phyloP scores from a whole-genome alignment of 2,888 invertebrate species.

The Spodoptera littoralis region DNA sequence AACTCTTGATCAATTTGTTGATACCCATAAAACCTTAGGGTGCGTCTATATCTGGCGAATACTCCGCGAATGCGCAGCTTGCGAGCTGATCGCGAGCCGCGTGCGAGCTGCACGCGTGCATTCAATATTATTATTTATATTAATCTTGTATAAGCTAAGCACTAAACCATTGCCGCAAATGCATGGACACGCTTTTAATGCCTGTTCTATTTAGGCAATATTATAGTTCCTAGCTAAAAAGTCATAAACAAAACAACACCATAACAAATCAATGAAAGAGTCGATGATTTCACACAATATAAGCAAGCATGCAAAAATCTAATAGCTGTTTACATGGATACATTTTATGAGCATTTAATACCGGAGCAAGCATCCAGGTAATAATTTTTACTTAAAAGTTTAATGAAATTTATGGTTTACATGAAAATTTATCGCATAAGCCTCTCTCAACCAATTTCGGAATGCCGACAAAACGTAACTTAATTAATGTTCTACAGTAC shows the following conservation, averaged over 20 bases:
- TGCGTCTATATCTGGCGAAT: too few relatives aligned
- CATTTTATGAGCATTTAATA: slow-evolving; percentile 48
- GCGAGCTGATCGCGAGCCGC: too few relatives aligned
- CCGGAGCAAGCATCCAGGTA: slow-evolving; percentile 44
- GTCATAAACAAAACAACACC: too few relatives aligned
- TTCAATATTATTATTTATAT: too few relatives aligned
- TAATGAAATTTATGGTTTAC: slow-evolving; percentile 65
- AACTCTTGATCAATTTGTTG: too few relatives aligned
- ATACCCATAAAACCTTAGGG: too few relatives aligned
- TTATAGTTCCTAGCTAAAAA: too few relatives aligned
- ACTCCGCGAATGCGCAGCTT: too few relatives aligned
- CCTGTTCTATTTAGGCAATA: not conserved
- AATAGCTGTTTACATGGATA: slow-evolving; percentile 22
- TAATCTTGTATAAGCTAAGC: too few relatives aligned
- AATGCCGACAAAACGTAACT: slow-evolving; percentile 48
- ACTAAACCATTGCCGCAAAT: too few relatives aligned
- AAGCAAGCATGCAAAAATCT: slow-evolving; percentile 9
- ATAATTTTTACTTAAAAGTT: slow-evolving; percentile 65
- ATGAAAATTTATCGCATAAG: slow-evolving; percentile 64
- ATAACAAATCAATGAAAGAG: not conserved
- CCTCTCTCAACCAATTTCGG: slow-evolving; percentile 54
- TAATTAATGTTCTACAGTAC: slow-evolving; percentile 39
- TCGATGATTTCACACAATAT: not conserved
- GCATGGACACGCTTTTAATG: not conserved
- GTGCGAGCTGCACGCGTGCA: too few relatives aligned